phyloP scores from a whole-genome alignment of 2,113 vertebrate species.

The Pantherophis guttatus region DNA sequence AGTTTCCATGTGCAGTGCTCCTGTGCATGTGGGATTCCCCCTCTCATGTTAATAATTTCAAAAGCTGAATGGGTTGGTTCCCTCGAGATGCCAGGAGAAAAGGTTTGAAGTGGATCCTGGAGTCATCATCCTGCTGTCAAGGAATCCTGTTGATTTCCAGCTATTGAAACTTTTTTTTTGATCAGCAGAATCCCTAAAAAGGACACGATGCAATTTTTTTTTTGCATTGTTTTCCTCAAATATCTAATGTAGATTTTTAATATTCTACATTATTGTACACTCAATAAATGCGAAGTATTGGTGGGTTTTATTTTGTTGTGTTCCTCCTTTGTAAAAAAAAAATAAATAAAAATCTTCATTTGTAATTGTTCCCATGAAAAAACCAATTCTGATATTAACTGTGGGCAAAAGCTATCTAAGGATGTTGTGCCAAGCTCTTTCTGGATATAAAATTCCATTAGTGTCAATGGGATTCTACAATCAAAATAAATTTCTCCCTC shows the following conservation, averaged over 20 bases:
- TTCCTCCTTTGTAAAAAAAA: neutral
- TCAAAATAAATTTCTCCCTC: conserved; percentile 28
- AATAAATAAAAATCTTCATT: conserved; percentile 3
- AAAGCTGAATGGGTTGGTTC: neutral
- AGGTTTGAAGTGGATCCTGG: neutral
- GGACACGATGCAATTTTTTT: neutral
- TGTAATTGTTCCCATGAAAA: conserved; percentile 6
- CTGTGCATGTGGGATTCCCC: neutral
- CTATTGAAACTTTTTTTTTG: neutral
- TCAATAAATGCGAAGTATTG: neutral
- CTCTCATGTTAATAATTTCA: neutral
- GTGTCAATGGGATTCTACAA: conserved; percentile 28
- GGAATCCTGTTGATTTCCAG: neutral
- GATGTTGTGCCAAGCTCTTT: conserved; percentile 11
- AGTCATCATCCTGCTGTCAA: neutral
- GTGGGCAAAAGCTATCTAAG: conserved; percentile 18
- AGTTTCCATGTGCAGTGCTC: neutral
- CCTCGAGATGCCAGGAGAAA: neutral
- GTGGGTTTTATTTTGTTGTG: neutral
- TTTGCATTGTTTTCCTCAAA: neutral
- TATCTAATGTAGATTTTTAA: conserved; percentile 5
- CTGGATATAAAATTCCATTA: conserved; percentile 18
- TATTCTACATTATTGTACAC: neutral
- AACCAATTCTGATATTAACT: conserved; percentile 20
- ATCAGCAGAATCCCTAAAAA: neutral